Conservation (phyloP, 1,140 invertebrate species). For the Archegozetes longisetosus region DNA sequence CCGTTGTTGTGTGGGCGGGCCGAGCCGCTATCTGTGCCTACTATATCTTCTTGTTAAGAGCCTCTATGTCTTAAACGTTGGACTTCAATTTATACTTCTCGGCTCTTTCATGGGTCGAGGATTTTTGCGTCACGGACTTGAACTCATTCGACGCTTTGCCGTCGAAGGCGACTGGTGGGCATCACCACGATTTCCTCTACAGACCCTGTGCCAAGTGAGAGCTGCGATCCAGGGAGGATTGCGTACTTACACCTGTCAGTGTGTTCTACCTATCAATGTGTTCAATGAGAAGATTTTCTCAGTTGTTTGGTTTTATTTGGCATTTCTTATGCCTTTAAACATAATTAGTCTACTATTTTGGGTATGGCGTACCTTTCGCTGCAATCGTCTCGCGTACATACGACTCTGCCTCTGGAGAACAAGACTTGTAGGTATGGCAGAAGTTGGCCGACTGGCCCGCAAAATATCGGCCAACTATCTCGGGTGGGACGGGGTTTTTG, state of each 20-base stretch:
- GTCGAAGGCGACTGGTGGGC: slow-evolving; percentile 29
- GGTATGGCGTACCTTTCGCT: slow-evolving; percentile 29
- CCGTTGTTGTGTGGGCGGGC: slow-evolving; percentile 25
- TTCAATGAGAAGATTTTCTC: slow-evolving; percentile 40
- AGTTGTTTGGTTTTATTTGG: slow-evolving; percentile 32
- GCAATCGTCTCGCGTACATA: slow-evolving; percentile 28
- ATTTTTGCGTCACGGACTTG: slow-evolving; percentile 28
- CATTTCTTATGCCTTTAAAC: slow-evolving; percentile 29
- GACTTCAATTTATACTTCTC: slow-evolving; percentile 33
- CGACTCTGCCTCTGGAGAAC: slow-evolving; percentile 29
- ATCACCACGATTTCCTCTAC: slow-evolving; percentile 29
- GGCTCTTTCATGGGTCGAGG: slow-evolving; percentile 29
- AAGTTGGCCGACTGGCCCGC: slow-evolving; percentile 26
- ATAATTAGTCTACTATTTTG: slow-evolving; percentile 27
- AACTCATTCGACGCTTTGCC: slow-evolving; percentile 24
- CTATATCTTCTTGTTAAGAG: slow-evolving; percentile 32
- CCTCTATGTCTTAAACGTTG: slow-evolving; percentile 31
- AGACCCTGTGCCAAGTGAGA: slow-evolving; percentile 29
- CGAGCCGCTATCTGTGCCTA: slow-evolving; percentile 31
- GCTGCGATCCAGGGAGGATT: slow-evolving; percentile 30
- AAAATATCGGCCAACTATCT: slow-evolving; percentile 29
- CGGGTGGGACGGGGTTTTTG: slow-evolving; percentile 31
- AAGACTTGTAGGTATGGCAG: slow-evolving; percentile 25
- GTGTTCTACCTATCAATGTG: slow-evolving; percentile 38
- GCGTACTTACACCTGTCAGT: slow-evolving; percentile 33